These are phyloP conservation scores for Catharus ustulatus DNA, from an alignment of 2,797 vertebrate genomes.

Conservation along the genomic window DNA sequence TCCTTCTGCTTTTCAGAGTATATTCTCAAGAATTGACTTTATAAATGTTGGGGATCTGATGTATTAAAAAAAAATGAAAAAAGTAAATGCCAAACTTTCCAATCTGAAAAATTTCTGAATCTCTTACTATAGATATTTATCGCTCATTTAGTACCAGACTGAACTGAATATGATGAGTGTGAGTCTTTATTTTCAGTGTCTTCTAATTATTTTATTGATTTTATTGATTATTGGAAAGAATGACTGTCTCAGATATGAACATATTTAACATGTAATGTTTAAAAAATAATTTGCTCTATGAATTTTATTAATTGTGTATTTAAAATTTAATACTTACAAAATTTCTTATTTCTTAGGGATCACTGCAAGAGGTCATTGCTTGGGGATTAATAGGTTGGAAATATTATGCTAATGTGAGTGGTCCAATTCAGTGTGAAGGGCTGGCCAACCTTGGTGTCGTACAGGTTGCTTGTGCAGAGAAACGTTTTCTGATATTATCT, in stretches of 20 bases:
- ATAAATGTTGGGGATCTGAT: background rate
- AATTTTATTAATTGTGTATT: background rate
- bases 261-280: background rate
- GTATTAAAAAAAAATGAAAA: background rate
- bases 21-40: background rate
- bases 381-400: constrained; percentile 99
- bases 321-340: background rate
- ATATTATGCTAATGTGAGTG: constrained; percentile 92
- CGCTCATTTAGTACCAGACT: background rate
- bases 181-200: background rate
- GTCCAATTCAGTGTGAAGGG: constrained; percentile 93
- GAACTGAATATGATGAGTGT: background rate
- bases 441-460: constrained; percentile 90
- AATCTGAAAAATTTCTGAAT: background rate
- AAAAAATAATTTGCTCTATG: background rate
- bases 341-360: constrained; percentile 80
- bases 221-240: background rate
- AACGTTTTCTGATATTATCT: constrained; percentile 91
- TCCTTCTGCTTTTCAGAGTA: background rate
- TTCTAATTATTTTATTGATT: background rate
- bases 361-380: constrained; percentile 93
- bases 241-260: background rate
- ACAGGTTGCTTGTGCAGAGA: constrained; percentile 96
- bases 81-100: background rate
- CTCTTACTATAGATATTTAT: background rate